Evolutionary conservation across 2,888 invertebrate genomes (phyloP), one percentile per base, ranked within the genome.

Genomic region (Dicroscelio sp.): DNA sequence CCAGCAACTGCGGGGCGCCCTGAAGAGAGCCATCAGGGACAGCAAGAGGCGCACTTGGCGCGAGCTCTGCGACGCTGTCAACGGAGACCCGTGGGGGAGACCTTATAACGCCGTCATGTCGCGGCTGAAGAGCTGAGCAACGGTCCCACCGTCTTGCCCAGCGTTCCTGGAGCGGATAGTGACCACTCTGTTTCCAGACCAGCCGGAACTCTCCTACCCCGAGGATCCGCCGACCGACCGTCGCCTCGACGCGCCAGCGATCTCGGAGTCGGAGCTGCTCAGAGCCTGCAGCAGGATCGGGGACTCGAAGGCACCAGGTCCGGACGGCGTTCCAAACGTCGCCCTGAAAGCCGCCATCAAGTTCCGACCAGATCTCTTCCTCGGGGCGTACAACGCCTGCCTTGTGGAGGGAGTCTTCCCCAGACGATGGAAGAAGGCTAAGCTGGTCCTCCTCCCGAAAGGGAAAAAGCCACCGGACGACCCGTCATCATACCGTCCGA

Each of bases 331-430:
- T 10, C 71, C 82, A 1, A 83, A 83, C 60, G 25, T 71, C 2
- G 71, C 82, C 8, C 48, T 94, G 8, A 92, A 93, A 31, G 52
- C 89, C 1, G 84, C 86, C 10, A 88, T 94, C 2, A 63, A 69
- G 8, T 76, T 43, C 65, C 82, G 75, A 4, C 92, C 93, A 2
- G 82, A 63, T 0, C n/a, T 78, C 52, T 82, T 69, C 23, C 35
- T 55, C 6, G 75, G 87, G 31, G 60, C 83, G 30, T 91, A 92
- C 69, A 80, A 92, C 52, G 38, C 69, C 33, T 80, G 80, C 55
- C 33, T 69, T 1, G 14, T 14, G 0, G 92, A 91, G 33, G 90
- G 92, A 10, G 73, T 27, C 10, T 94, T 93, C 30, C 94, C 69
- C 25, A 20, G 43, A 60, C 20, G 63, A 38, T 67, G 75, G 75